Evolutionary conservation across 2,888 invertebrate genomes (phyloP).

Genomic region (Ormyrus thymus): DNA sequence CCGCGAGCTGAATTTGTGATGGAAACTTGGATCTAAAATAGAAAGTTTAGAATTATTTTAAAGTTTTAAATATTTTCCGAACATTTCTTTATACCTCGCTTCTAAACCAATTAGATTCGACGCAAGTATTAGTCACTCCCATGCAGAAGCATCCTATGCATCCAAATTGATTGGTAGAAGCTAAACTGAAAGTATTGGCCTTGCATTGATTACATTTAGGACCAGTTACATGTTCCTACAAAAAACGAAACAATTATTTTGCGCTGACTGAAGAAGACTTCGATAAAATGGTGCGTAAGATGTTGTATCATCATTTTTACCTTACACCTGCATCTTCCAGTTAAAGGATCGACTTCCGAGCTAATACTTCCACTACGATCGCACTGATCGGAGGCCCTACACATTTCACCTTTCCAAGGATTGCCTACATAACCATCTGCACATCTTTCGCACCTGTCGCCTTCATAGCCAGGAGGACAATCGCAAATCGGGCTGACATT

Average conservation of each 20-base stretch:
- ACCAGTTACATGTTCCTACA: constrained; percentile 84
- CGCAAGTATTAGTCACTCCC: constrained; percentile 88
- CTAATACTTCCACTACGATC: constrained; percentile 82
- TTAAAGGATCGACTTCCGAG: constrained; percentile 75
- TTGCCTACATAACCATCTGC: constrained; percentile 88
- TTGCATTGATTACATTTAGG: constrained; percentile 91
- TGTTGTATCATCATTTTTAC: constrained; percentile 73
- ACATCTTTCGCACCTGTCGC: constrained; percentile 87
- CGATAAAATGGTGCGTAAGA: constrained; percentile 3
- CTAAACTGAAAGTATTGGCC: constrained; percentile 88
- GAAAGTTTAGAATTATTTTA: not conserved
- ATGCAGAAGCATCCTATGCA: constrained; percentile 98
- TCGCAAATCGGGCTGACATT: constrained; percentile 85
- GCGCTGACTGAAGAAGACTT: no score
- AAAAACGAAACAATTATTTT: not conserved
- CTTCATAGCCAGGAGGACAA: constrained; percentile 87
- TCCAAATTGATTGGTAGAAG: constrained; percentile 86
- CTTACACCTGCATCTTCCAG: constrained; percentile 83
- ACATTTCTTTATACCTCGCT: constrained; percentile 76
- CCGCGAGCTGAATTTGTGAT: constrained; percentile 78
- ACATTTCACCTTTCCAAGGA: constrained; percentile 86
- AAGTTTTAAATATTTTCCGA: not conserved
- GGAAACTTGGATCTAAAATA: constrained; percentile 75
- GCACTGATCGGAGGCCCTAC: constrained; percentile 80
- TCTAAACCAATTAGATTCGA: constrained; percentile 86